Conservation (phyloP, 2,797 vertebrate genomes). For the Syndactyla subalaris region DNA sequence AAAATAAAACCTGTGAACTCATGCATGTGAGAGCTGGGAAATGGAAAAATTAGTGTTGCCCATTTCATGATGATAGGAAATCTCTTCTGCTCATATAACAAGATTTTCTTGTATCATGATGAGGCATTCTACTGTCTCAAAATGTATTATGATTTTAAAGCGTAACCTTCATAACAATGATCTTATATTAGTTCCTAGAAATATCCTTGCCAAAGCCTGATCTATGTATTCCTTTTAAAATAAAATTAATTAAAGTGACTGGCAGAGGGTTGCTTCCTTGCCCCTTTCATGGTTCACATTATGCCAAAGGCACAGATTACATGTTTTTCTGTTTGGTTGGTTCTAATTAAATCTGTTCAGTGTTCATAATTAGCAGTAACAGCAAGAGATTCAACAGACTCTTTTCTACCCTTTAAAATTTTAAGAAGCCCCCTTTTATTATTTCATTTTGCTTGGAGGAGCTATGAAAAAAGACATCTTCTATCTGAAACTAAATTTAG, state of each 20-base stretch:
- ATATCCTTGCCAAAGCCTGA: not conserved
- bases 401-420: not conserved
- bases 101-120: not conserved
- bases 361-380: not conserved
- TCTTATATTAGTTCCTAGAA: not conserved
- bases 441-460: not conserved
- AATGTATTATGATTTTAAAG: not conserved
- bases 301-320: not conserved
- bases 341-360: not conserved
- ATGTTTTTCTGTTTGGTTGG: not conserved
- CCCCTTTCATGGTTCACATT: not conserved
- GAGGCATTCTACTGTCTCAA: not conserved
- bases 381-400: not conserved
- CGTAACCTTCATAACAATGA: not conserved
- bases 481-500: slow-evolving; percentile 14
- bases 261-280: not conserved
- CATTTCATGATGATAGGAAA: not conserved
- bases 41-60: not conserved
- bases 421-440: not conserved
- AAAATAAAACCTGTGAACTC: not conserved
- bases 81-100: not conserved
- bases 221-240: not conserved
- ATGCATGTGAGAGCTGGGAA: not conserved
- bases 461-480: not conserved
- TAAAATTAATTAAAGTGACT: not conserved